These are phyloP conservation scores for Hyalella azteca DNA, from an alignment of 2,888 invertebrate genomes.

Conservation along the genomic window DNA sequence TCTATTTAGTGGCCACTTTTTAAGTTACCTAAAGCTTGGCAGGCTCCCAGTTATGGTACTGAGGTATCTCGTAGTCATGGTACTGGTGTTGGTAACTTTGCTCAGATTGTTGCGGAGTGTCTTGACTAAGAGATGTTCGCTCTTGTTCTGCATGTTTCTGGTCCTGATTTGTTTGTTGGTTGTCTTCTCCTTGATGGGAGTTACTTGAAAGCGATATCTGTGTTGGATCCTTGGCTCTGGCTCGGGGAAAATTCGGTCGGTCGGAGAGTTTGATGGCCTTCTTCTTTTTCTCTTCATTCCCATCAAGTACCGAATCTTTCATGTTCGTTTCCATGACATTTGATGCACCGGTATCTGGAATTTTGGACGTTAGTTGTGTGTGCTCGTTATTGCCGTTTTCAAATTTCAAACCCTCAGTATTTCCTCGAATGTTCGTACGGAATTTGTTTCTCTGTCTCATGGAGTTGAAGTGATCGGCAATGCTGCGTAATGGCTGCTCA, in stretches of 20 bases:
- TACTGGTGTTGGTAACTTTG: neutral
- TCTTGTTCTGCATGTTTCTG: neutral
- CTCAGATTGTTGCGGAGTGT: neutral
- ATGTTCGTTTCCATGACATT: no score
- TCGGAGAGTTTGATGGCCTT: no score
- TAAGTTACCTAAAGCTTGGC: neutral
- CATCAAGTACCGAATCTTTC: no score
- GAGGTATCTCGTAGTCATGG: neutral
- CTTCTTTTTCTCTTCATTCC: no score
- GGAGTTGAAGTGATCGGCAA: conserved; percentile 1
- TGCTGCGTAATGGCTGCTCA: neutral
- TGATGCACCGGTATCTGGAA: no score
- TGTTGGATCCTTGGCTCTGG: no score
- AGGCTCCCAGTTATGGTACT: conserved; percentile 1
- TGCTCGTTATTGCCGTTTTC: no score
- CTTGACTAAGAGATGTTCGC: neutral
- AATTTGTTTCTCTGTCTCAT: conserved; percentile 6
- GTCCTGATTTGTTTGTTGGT: neutral
- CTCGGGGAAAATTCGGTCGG: no score
- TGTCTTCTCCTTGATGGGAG: neutral
- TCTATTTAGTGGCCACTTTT: no score
- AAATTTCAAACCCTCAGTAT: neutral
- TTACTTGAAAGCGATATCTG: no score
- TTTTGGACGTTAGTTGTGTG: no score
- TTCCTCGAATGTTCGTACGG: neutral